Percentiles rank a stretch among this genome's conserved stretches.
These are phyloP conservation scores for Galeopsomyia nigrocyanea DNA, from an alignment of 2,888 invertebrate species.

Conservation along the genomic window DNA sequence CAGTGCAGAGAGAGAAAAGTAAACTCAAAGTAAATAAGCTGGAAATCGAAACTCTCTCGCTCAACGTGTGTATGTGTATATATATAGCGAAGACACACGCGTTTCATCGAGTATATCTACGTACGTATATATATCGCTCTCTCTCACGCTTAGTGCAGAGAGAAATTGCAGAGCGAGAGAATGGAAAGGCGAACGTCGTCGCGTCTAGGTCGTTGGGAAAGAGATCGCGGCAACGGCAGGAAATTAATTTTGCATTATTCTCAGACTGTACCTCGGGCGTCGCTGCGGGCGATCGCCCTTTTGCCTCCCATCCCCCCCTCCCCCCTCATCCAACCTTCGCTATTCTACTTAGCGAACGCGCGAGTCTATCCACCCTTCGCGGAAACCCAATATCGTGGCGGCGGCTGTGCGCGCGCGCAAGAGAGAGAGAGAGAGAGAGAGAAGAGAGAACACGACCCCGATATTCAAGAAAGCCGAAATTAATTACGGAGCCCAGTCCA, in stretches of 20 bases:
- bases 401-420: background rate
- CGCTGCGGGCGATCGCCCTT: conserved; percentile 40
- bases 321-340: conserved; percentile 7
- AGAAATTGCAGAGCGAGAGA: background rate
- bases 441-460: conserved; percentile 37
- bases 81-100: too few species aligned
- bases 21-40: too few species aligned
- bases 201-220: too few species aligned
- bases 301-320: background rate
- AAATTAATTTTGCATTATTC: conserved; percentile 50
- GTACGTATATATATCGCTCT: too few species aligned
- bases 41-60: too few species aligned
- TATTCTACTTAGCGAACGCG: conserved; percentile 35
- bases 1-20: too few species aligned
- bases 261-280: conserved; percentile 38
- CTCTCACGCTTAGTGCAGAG: too few species aligned
- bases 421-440: conserved; percentile 1
- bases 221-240: conserved; percentile 23
- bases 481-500: conserved; percentile 48
- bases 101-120: too few species aligned
- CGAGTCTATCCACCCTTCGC: conserved; percentile 26
- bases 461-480: conserved; percentile 50
- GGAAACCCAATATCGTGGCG: conserved; percentile 43
- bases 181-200: background rate
- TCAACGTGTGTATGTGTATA: too few species aligned